Evolutionary conservation across 2,888 invertebrate species (phyloP), one percentile per base, ranked within the genome.

Genomic region (Agrotis segetum): DNA sequence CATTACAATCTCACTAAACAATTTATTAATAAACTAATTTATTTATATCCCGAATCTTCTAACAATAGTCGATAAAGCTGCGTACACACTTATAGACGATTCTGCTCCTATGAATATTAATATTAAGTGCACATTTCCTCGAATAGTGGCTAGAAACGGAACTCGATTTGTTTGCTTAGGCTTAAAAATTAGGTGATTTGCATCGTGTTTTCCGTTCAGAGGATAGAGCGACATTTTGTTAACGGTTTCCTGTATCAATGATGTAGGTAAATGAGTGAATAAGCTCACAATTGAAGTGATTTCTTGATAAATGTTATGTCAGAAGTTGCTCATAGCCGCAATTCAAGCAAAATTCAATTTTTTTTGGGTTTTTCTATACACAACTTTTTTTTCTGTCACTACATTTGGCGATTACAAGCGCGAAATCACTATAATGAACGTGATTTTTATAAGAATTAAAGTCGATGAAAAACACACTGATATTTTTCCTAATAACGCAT

Each of bases 61-160:
- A 79, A 85, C 86, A 86, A 85, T 86, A 44, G 85, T 74, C 81
- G 67, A 84, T 85, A 84, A 86, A 82, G 77, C 71, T 65, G 63
- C 84, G 71, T 71, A 71, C 71, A 73, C 52, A 66, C 64, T 68
- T 67, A 73, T 73, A 69, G 69, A 74, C 56, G 76, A 82, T 82
- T 79, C 71, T 73, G 63, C 70, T 80, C 7, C 84, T 80, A 81
- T 85, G 85, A 84, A 86, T 84, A 83, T 84, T 82, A 78, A 81
- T 77, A 71, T 67, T 66, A 66, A 74, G 66, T 84, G 74, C 77
- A 85, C 69, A 86, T 83, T 84, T 86, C 85, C 77, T 73, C 74
- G 83, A 86, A 85, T 68, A 61, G 21, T 50, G 49, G 44, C 67
- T 44, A 81, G 77, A 79, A 85, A 84, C 84, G 84, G 84, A 85